A percentile compares a stretch with the other conserved stretches of the same genome.
phyloP scores from a whole-genome alignment of 2,797 vertebrate genomes.

The Characodon lateralis region DNA sequence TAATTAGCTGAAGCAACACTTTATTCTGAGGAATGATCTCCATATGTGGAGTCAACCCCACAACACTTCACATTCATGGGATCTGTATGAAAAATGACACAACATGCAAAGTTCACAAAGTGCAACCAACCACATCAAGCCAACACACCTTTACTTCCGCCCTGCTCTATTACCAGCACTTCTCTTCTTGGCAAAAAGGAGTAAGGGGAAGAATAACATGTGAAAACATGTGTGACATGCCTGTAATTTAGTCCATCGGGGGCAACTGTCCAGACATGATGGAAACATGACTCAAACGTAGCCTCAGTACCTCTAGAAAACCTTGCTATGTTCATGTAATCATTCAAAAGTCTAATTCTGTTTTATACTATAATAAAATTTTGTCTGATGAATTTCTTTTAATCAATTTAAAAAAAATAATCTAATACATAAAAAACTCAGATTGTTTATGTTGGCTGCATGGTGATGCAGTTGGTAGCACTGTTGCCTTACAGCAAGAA shows the following conservation, averaged over 20 bases:
- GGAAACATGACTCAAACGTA: no score
- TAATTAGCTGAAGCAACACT: conserved; percentile 76
- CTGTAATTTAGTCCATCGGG: neutral
- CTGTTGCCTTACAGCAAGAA: no score
- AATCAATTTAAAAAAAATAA: neutral
- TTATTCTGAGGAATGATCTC: conserved; percentile 75
- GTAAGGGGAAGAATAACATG: neutral
- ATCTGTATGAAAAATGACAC: neutral
- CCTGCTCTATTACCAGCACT: neutral
- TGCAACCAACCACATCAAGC: neutral
- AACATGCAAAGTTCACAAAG: neutral
- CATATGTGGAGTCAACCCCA: conserved; percentile 58
- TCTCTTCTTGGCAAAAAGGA: neutral
- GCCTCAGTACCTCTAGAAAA: neutral
- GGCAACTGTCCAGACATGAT: no score
- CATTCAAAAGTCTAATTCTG: neutral
- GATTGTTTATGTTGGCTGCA: no score
- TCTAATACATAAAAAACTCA: neutral
- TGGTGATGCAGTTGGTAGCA: no score
- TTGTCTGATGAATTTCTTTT: neutral
- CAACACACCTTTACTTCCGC: neutral
- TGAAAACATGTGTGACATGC: neutral
- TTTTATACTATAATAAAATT: neutral
- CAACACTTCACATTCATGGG: conserved; percentile 3
- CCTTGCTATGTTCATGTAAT: neutral